Conservation (phyloP, 1,140 invertebrate genomes). For the Drosophila novamexicana region DNA sequence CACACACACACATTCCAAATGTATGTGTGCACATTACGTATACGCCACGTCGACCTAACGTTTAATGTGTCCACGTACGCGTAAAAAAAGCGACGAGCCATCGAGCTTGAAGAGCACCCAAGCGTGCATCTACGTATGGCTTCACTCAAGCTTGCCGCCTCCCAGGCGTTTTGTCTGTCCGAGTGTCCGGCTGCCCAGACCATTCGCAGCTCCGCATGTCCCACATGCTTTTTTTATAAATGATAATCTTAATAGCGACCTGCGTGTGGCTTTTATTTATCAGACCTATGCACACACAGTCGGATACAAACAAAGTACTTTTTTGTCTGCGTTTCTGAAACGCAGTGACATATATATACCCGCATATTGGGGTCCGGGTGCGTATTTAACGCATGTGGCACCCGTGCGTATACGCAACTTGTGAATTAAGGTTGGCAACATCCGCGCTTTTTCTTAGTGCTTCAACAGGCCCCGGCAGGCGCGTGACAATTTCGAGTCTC, state of each 20-base stretch:
- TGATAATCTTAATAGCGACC: conserved; percentile 57
- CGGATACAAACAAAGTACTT: neutral
- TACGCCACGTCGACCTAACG: conserved; percentile 28
- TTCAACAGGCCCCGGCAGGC: conserved; percentile 21
- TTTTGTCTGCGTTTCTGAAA: conserved; percentile 8
- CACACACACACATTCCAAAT: conserved; percentile 2
- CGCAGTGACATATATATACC: conserved; percentile 45
- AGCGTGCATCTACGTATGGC: conserved; percentile 54
- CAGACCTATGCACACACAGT: conserved; percentile 11
- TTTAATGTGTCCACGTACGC: conserved; percentile 69
- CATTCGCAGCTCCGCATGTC: neutral
- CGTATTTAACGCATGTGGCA: conserved; percentile 14
- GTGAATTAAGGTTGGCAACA: conserved; percentile 50
- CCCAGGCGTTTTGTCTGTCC: neutral
- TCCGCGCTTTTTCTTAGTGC: neutral
- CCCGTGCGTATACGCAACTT: conserved; percentile 69
- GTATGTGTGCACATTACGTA: conserved; percentile 35
- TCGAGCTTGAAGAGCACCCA: conserved; percentile 25
- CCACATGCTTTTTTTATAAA: conserved; percentile 70
- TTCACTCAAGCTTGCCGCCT: conserved; percentile 43
- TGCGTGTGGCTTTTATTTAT: conserved; percentile 60
- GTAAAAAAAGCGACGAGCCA: conserved; percentile 56
- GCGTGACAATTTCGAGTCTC: conserved; percentile 18
- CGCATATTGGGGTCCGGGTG: conserved; percentile 14
- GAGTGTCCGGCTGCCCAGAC: neutral